A percentile compares a stretch with the other conserved stretches of the same genome.
These are phyloP conservation scores for Pseudopipra pipra DNA, from an alignment of 2,113 vertebrate species.

Conservation along the genomic window DNA sequence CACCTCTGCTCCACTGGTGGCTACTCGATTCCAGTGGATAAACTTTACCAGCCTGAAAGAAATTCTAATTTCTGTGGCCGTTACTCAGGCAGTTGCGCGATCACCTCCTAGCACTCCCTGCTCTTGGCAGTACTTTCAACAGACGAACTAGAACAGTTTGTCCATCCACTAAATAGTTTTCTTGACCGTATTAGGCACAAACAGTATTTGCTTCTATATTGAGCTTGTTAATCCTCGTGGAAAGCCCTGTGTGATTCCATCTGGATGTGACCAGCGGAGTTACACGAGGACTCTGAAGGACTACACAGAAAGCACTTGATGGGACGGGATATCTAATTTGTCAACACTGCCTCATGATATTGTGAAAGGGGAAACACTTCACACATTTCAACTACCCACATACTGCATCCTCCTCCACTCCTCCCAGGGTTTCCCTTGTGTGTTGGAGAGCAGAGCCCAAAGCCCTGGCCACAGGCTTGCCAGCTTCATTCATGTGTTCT, in stretches of 20 bases:
- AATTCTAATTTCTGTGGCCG: neutral
- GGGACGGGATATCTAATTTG: neutral
- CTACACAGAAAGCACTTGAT: neutral
- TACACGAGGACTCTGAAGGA: neutral
- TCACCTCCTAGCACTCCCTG: neutral
- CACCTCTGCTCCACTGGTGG: neutral
- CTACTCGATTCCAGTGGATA: neutral
- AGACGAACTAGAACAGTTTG: neutral
- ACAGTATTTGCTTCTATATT: neutral
- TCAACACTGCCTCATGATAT: accelerated
- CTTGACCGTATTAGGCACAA: neutral
- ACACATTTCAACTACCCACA: neutral
- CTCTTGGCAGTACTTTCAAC: neutral
- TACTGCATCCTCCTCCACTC: neutral
- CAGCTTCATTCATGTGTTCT: neutral
- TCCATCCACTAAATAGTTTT: neutral
- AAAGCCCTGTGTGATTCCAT: neutral
- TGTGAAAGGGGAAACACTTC: neutral
- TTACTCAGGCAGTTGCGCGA: neutral
- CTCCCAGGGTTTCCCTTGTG: neutral
- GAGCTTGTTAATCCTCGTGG: neutral
- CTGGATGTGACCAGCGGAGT: neutral
- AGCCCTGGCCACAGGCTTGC: neutral
- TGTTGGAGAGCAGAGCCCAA: neutral
- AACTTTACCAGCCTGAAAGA: neutral